Base-by-base conservation (phyloP, 2,113 vertebrate genomes). In the Grammomys dolichurus region DNA sequence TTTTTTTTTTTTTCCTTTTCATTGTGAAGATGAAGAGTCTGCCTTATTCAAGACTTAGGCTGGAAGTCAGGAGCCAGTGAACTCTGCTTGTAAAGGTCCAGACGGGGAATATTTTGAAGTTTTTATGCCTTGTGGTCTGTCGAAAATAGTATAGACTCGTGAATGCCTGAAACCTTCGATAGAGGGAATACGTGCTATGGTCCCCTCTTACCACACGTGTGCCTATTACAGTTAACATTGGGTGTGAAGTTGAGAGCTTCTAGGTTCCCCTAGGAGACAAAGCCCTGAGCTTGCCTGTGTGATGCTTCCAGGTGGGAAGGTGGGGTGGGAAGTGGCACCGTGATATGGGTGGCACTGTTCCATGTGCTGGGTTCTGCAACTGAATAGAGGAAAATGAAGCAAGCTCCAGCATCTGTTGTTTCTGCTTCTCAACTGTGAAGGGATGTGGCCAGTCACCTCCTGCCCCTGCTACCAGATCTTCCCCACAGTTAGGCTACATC, bases 1-100 rank as follows among this genome's bases (percentile, higher is more conserved):
- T 40, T 12, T 67, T 95, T 40, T 40, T 40, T 89, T 43, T 95
- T 54, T 46, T 11, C 16, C 8, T 81, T 92, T 40, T 84, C 65
- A 40, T 65, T 46, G 28, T 77, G 20, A 91, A 87, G 67, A 22
- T 94, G 84, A 54, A 95, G 14, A 89, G 46, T 95, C 96, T 97
- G 93, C 82, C 82, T 96, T 90, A 69, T 90, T 93, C 58, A 96
- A 97, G 84, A 20, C n/a, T 97, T 96, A 92, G 5, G 56, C 97
- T 92, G 46, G 72, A 56, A 73, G 73, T 69, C 4, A 77, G 87
- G 67, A 91, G 33, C 78, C 0, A 1, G 94, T 16, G 51, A 76
- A 75, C 89, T 92, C 95, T 87, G 80, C 78, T 93, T 93, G 26
- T 77, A 22, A 86, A 95, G 72, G 60, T 93, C 76, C 48, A 58